phyloP scores from a whole-genome alignment of 2,888 invertebrate species.

The Dendrolimus pini region DNA sequence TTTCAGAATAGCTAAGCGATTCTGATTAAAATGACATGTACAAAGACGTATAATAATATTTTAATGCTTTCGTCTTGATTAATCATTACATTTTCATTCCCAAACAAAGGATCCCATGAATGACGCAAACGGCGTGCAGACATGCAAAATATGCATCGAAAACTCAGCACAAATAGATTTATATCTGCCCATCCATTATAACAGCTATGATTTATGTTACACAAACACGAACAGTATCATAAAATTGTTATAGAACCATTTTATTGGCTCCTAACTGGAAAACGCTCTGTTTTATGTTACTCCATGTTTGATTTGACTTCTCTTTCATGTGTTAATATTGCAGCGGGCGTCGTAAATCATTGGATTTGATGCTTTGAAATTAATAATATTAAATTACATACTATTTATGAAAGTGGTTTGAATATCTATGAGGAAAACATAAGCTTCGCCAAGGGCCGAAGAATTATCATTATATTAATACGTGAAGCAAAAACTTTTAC shows the following conservation, averaged over 20 bases:
- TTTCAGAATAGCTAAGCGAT: no score
- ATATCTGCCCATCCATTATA: conserved; percentile 42
- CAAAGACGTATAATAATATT: no score
- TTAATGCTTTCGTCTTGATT: no score
- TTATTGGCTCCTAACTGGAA: not conserved
- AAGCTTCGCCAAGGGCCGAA: no score
- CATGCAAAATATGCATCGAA: not conserved
- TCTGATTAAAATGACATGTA: no score
- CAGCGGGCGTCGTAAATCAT: not conserved
- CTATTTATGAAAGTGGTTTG: no score
- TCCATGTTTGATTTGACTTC: not conserved
- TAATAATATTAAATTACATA: no score
- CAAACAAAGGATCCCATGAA: not conserved
- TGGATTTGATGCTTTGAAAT: no score
- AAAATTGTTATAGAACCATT: conserved; percentile 3
- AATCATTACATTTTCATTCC: not conserved
- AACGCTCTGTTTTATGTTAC: not conserved
- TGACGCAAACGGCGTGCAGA: not conserved
- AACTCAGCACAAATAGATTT: not conserved
- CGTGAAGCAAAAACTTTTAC: no score
- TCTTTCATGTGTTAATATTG: not conserved
- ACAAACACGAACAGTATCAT: conserved; percentile 34
- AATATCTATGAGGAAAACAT: no score
- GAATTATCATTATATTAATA: no score
- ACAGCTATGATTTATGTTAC: conserved; percentile 47